Base-by-base conservation (phyloP, 37 sponge, comb jelly and placozoan genomes). In the Mnemiopsis leidyi region DNA sequence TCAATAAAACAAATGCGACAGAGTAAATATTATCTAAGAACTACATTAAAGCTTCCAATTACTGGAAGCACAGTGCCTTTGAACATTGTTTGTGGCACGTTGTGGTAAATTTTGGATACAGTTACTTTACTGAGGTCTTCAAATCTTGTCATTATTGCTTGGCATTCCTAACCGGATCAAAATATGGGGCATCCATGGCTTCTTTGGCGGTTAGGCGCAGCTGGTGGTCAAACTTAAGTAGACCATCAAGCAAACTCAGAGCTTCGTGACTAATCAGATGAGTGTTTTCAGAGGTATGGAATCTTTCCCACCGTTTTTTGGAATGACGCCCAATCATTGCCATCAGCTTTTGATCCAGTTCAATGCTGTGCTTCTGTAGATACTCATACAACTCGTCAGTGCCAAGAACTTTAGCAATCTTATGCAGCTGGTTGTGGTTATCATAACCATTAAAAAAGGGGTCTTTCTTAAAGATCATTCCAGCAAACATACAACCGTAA, bases 391-490 rank as follows among this genome's bases (percentile, higher is more conserved):
- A 28, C 40, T 85, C 90, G 39, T 85, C 90, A 40, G 90, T 85
- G 1, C 90, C 90, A 39, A 85, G 48, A 37, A 85, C 90, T 39
- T 85, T 85, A 28, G 61, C 90, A 1, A 85, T 85, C 90, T 85
- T 85, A n/a, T 38, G 61, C 0, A 85, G 90, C 36, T 85, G 90
- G 90, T 85, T 85, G 48, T 85, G 40, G 90, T 85, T 85, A 61
- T 85, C 90, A 61, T 40, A 85, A 39, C 90, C 90, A 61, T 85
- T 85, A 61, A 85, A 85, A 28, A 85, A 85, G 2, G 90, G 90
- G 28, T 85, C 90, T 26, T 85, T 85, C 61, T 26, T 38, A 61
- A 85, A 85, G 24, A 85, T 85, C 40, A 85, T 85, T 0, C 90
- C 90, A 32, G 90, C 90, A 26, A 85, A 85, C 90, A 85, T 85